Percentiles rank a stretch among this genome's conserved stretches.
These are phyloP conservation scores for Catonia carolina DNA, from an alignment of 2,888 invertebrate species.

Conservation along the genomic window DNA sequence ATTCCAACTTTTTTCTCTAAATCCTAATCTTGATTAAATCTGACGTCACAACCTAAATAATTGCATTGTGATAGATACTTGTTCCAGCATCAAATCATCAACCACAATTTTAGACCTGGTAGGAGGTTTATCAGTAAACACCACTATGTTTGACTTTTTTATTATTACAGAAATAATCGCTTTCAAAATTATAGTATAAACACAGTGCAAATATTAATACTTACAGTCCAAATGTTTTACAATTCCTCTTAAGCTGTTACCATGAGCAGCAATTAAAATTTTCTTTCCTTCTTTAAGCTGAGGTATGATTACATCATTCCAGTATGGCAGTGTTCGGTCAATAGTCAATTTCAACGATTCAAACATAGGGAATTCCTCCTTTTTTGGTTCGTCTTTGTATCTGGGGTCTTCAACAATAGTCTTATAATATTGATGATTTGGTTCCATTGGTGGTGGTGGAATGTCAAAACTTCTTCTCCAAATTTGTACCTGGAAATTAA, in stretches of 20 bases:
- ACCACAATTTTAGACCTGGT: too few relatives aligned
- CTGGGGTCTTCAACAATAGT: constrained; percentile 67
- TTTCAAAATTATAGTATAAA: too few relatives aligned
- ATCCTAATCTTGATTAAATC: too few relatives aligned
- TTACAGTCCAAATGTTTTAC: constrained; percentile 79
- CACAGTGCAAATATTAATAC: too few relatives aligned
- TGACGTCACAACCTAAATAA: too few relatives aligned
- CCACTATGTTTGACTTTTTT: too few relatives aligned
- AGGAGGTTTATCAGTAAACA: too few relatives aligned
- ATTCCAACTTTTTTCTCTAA: too few relatives aligned
- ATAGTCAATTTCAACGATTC: constrained; percentile 79
- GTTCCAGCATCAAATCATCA: too few relatives aligned
- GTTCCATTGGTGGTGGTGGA: constrained; percentile 74
- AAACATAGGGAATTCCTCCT: constrained; percentile 68
- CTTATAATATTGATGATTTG: constrained; percentile 66
- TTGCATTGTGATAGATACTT: too few relatives aligned
- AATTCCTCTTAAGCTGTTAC: constrained; percentile 77
- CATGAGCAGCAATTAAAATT: constrained; percentile 78
- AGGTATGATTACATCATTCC: constrained; percentile 77
- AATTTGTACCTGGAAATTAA: constrained; percentile 56
- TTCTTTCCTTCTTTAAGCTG: constrained; percentile 72
- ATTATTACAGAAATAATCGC: too few relatives aligned
- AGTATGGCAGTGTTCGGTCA: constrained; percentile 75
- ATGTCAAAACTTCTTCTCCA: constrained; percentile 81
- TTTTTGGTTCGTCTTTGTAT: constrained; percentile 61